Evolutionary conservation across 2,797 vertebrate genomes (phyloP).

Genomic region (Botia almorhae): DNA sequence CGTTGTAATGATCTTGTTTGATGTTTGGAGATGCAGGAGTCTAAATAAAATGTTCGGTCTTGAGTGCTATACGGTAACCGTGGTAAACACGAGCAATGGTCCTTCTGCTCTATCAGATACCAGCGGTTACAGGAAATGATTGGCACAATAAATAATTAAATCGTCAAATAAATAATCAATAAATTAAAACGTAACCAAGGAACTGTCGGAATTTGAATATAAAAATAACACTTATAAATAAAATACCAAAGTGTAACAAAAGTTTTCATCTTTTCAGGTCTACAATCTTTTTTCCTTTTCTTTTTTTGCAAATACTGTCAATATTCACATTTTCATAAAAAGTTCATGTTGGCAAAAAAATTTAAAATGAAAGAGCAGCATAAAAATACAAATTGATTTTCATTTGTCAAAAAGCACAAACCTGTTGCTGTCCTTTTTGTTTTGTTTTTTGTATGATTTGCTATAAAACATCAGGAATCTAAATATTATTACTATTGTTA

Average conservation of each 20-base stretch:
- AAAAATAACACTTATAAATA: slow-evolving; percentile 85
- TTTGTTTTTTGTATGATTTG: slow-evolving; percentile 80
- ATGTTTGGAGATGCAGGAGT: slow-evolving; percentile 37
- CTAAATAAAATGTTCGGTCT: slow-evolving; percentile 1
- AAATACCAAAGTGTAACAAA: slow-evolving; percentile 79
- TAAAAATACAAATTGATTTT: slow-evolving; percentile 83
- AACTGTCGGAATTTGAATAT: slow-evolving; percentile 70
- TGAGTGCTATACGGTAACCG: slow-evolving; percentile 63
- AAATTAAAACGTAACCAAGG: slow-evolving; percentile 73
- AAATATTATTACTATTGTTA: slow-evolving; percentile 88
- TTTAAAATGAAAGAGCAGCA: slow-evolving; percentile 90
- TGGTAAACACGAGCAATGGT: slow-evolving; percentile 78
- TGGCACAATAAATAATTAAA: slow-evolving; percentile 82
- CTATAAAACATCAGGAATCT: slow-evolving; percentile 89
- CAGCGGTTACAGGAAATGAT: slow-evolving; percentile 72
- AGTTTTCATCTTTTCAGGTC: slow-evolving; percentile 79
- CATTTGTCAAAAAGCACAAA: slow-evolving; percentile 85
- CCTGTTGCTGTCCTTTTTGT: slow-evolving; percentile 79
- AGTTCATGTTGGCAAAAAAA: slow-evolving; percentile 87
- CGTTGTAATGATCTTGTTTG: slow-evolving; percentile 19
- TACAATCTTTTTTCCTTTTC: slow-evolving; percentile 53
- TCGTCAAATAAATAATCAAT: slow-evolving; percentile 76
- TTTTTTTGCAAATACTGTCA: slow-evolving; percentile 85
- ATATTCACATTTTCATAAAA: slow-evolving; percentile 83
- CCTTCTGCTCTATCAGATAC: slow-evolving; percentile 42